These are phyloP conservation scores for Polyommatus iphigenia DNA, from an alignment of 2,888 invertebrate genomes.

Conservation along the genomic window DNA sequence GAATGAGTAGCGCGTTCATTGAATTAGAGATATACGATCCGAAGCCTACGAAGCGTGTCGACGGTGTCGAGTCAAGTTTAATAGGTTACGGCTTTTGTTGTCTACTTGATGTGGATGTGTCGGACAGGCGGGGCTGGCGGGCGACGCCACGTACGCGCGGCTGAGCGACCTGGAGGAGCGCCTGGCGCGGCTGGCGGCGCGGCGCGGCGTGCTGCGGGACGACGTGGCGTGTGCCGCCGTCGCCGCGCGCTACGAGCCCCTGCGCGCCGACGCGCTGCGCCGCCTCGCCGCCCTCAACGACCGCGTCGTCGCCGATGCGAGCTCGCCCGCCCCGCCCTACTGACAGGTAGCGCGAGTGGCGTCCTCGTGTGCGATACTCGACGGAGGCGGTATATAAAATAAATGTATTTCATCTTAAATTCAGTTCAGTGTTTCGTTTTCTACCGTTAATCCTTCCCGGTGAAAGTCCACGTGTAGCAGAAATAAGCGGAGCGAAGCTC, in stretches of 20 bases:
- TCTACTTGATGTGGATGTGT: background rate
- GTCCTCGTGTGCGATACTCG: background rate
- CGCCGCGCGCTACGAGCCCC: constrained; percentile 83
- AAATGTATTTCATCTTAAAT: background rate
- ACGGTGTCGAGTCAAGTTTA: no score
- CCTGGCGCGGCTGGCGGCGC: constrained; percentile 83
- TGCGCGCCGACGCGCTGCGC: constrained; percentile 80
- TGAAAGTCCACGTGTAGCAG: no score
- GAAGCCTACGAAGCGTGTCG: no score
- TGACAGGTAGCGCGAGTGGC: background rate
- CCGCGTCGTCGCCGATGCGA: constrained; percentile 69
- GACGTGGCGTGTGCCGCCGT: constrained; percentile 83
- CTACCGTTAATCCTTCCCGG: background rate
- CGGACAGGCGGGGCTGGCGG: constrained; percentile 81
- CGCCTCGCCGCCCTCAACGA: constrained; percentile 79
- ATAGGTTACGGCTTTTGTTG: no score
- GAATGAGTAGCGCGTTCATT: no score
- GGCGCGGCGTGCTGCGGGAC: constrained; percentile 84
- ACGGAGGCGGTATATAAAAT: background rate
- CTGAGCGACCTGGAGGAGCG: constrained; percentile 85
- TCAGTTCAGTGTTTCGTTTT: background rate
- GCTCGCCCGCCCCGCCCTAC: constrained; percentile 46
- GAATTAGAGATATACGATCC: no score
- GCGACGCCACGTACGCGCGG: constrained; percentile 86
- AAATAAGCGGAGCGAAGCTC: no score